Evolutionary conservation across 1,140 invertebrate species (phyloP).

Genomic region (Eubasilissa regina): DNA sequence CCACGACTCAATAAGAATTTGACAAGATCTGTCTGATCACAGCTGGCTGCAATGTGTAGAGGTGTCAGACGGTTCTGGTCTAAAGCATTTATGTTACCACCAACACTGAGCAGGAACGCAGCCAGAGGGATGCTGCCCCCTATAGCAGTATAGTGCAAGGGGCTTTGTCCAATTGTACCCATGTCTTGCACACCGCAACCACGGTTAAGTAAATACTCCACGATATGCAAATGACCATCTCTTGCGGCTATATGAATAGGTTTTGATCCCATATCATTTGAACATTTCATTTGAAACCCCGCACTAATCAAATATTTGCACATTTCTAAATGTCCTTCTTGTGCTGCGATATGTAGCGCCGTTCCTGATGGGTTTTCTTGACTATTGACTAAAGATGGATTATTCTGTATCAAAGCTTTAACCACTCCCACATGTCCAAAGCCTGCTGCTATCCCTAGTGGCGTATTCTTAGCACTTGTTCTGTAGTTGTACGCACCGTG

Average conservation of each 20-base stretch:
- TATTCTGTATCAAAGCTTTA: constrained; percentile 1
- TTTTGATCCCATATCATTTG: background rate
- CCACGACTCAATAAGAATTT: background rate
- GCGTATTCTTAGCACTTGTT: background rate
- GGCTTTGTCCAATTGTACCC: background rate
- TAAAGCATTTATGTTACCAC: background rate
- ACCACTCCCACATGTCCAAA: background rate
- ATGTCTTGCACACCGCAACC: background rate
- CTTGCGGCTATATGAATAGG: background rate
- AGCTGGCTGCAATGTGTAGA: background rate
- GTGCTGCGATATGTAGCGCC: background rate
- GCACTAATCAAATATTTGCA: background rate
- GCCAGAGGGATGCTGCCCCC: background rate
- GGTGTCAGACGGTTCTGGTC: background rate
- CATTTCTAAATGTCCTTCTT: background rate
- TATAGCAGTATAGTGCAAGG: background rate
- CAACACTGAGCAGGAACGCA: background rate
- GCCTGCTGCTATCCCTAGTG: background rate
- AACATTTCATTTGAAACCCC: background rate
- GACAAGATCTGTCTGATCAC: background rate
- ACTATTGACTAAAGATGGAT: background rate
- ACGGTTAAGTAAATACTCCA: background rate
- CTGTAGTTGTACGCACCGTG: background rate
- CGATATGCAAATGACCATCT: background rate
- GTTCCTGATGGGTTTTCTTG: background rate